Conservation (phyloP, 1,140 invertebrate species). For the Eciton burchellii region DNA sequence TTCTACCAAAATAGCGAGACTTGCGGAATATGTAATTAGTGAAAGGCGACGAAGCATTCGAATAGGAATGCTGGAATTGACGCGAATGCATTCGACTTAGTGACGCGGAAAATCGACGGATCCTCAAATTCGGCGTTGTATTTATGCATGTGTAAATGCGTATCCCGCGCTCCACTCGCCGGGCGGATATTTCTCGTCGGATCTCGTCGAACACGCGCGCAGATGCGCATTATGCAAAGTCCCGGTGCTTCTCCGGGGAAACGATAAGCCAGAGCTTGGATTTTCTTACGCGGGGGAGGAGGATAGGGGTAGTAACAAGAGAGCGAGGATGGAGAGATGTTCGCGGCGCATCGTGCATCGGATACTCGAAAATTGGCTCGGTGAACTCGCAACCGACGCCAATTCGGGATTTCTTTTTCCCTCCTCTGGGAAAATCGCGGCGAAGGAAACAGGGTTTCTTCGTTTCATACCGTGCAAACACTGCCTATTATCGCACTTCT, state of each 20-base stretch:
- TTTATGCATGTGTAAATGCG: constrained; percentile 63
- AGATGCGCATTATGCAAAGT: constrained; percentile 63
- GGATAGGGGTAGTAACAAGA: constrained; percentile 14
- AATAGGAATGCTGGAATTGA: background rate
- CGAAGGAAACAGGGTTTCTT: background rate
- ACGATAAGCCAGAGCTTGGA: constrained; percentile 62
- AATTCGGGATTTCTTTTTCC: background rate
- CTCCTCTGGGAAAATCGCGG: background rate
- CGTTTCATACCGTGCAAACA: background rate
- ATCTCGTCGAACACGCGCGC: constrained; percentile 1
- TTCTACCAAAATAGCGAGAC: constrained; percentile 9
- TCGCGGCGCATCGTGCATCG: constrained; percentile 9
- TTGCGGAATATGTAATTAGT: constrained; percentile 34
- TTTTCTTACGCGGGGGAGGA: constrained; percentile 53
- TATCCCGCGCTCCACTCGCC: constrained; percentile 51
- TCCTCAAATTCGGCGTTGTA: constrained; percentile 31
- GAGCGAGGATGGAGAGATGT: background rate
- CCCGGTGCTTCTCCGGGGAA: constrained; percentile 23
- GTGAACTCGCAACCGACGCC: constrained; percentile 33
- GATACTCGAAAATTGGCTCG: constrained; percentile 45
- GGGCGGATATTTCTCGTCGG: constrained; percentile 55
- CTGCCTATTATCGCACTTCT: background rate
- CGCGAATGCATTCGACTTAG: constrained; percentile 45
- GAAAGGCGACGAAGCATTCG: background rate
- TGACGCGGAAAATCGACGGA: constrained; percentile 36